Conservation (phyloP, 2,797 vertebrate species). For the Poeciliopsis infans region DNA sequence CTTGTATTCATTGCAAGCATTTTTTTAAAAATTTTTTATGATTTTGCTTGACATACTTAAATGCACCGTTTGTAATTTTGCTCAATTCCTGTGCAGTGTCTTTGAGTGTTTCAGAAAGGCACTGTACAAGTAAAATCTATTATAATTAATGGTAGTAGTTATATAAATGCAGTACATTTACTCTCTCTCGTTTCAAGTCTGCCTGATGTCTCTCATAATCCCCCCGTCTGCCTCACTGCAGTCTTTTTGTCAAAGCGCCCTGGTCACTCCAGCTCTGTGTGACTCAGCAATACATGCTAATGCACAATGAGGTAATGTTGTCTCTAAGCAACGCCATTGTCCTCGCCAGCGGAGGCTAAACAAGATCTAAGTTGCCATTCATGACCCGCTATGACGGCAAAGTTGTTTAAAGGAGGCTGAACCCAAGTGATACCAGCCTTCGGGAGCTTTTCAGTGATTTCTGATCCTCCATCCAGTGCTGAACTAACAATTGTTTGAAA, state of each 20-base stretch:
- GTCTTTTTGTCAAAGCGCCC: constrained; percentile 54
- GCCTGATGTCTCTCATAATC: constrained; percentile 53
- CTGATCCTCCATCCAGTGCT: constrained; percentile 21
- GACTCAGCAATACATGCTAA: constrained; percentile 73
- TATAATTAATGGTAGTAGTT: not conserved
- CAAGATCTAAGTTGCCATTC: constrained; percentile 19
- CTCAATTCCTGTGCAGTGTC: no score
- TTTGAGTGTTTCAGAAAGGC: no score
- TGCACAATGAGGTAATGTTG: constrained; percentile 65
- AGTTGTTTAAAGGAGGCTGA: constrained; percentile 12
- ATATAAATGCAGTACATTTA: constrained; percentile 16
- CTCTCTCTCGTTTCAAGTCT: constrained; percentile 40
- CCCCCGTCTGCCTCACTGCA: constrained; percentile 59
- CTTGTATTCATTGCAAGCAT: no score
- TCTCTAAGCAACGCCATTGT: constrained; percentile 65
- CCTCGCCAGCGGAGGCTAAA: constrained; percentile 42
- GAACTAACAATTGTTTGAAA: not conserved
- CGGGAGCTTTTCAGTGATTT: constrained; percentile 4
- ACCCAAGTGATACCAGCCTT: not conserved
- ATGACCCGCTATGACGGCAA: constrained; percentile 23
- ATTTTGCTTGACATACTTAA: no score
- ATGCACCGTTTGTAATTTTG: no score
- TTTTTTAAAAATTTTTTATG: no score
- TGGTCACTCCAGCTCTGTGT: constrained; percentile 49
- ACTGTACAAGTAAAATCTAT: no score